Conservation (phyloP, 2,888 invertebrate species). For the Drosophila koepferae region DNA sequence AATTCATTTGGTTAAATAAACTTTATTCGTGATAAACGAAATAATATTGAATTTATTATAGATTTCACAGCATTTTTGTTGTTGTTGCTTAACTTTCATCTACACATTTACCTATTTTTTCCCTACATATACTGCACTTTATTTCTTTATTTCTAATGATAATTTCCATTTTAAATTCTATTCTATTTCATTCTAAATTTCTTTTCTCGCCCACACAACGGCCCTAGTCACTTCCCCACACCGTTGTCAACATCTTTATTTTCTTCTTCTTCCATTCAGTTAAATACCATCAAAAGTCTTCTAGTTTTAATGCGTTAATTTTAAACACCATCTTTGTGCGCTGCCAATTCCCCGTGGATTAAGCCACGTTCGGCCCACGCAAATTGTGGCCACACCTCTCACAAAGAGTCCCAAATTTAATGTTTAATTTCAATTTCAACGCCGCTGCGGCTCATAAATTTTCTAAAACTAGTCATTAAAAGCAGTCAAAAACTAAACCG, state of each 20-base stretch:
- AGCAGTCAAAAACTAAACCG: conserved; percentile 53
- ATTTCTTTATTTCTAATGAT: no score
- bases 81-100: no score
- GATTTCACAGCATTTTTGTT: no score
- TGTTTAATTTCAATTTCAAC: conserved; percentile 71
- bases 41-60: no score
- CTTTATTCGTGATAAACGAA: no score
- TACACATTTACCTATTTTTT: no score
- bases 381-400: conserved; percentile 44
- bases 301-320: conserved; percentile 18
- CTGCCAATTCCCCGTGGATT: conserved; percentile 15
- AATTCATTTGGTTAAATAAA: no score
- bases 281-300: conserved; percentile 8
- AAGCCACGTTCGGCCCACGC: conserved; percentile 25
- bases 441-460: conserved; percentile 72
- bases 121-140: no score
- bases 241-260: background rate
- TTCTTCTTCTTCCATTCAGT: background rate
- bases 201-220: background rate
- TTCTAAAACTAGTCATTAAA: conserved; percentile 68
- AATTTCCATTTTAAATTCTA: background rate
- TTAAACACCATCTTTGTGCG: background rate
- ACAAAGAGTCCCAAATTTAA: conserved; percentile 44
- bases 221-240: background rate
- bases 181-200: background rate